Percentiles rank a stretch among this genome's conserved stretches.
Evolutionary conservation across 2,113 vertebrate species (phyloP).

Genomic region (Azemiops feae): DNA sequence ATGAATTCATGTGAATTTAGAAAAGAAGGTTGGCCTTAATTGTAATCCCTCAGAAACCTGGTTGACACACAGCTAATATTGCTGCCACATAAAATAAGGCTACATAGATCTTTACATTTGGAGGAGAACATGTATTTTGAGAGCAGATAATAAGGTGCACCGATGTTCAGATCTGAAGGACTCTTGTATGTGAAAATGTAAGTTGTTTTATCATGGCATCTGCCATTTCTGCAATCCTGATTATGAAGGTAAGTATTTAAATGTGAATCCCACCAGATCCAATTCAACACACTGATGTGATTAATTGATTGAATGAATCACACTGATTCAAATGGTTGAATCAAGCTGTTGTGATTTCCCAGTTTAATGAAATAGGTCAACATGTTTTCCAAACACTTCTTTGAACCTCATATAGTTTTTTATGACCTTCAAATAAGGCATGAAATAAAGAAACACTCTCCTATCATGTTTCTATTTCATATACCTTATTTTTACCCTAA

Average conservation of each 20-base stretch:
- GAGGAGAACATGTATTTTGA: not conserved
- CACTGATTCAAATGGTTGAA: not conserved
- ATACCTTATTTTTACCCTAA: not conserved
- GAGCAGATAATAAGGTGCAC: not conserved
- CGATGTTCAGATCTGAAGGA: not conserved
- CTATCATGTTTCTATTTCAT: not conserved
- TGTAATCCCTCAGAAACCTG: not conserved
- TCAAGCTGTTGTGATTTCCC: not conserved
- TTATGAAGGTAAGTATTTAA: not conserved
- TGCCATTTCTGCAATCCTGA: not conserved
- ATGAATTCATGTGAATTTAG: not conserved
- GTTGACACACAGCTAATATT: not conserved
- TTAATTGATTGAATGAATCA: not conserved
- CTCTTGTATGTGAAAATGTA: not conserved
- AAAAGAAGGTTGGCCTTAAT: not conserved
- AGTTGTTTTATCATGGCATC: not conserved
- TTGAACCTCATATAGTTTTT: not conserved
- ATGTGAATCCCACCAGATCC: not conserved
- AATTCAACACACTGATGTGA: not conserved
- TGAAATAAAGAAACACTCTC: not conserved
- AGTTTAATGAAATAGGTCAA: not conserved
- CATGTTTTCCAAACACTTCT: not conserved
- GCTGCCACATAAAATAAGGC: not conserved
- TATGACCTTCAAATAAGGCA: not conserved
- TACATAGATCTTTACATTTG: not conserved